These are phyloP conservation scores for Vannuccia rotundouncinata DNA, from an alignment of 2,888 invertebrate species.

Conservation along the genomic window DNA sequence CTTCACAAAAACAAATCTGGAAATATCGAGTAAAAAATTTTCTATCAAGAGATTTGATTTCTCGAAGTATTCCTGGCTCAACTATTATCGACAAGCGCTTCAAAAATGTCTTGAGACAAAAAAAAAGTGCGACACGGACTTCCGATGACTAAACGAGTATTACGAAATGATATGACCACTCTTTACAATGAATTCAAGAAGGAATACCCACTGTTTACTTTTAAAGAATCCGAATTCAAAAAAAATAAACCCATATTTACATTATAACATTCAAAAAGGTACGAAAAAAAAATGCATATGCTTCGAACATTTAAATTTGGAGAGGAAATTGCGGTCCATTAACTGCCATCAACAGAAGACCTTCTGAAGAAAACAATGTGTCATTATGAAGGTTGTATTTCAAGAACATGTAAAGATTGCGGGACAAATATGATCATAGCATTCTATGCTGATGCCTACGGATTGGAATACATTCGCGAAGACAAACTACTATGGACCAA, in stretches of 20 bases:
- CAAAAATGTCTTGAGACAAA: constrained; percentile 7
- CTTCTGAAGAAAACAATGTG: background rate
- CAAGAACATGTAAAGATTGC: background rate
- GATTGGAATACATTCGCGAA: background rate
- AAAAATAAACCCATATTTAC: background rate
- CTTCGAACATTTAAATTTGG: background rate
- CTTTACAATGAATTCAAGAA: constrained; percentile 14
- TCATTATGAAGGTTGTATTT: background rate
- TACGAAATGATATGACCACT: constrained; percentile 8
- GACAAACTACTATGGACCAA: background rate
- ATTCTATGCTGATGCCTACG: background rate
- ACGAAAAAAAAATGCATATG: background rate
- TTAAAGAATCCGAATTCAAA: background rate
- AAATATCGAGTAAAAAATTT: background rate
- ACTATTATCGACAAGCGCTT: constrained; percentile 16
- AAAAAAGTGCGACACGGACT: background rate
- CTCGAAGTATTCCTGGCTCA: constrained; percentile 7
- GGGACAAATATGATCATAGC: background rate
- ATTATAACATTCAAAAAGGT: background rate
- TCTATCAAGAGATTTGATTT: constrained; percentile 4
- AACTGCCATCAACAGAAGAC: background rate
- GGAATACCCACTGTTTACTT: background rate
- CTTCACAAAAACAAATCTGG: background rate
- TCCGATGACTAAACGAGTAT: constrained; percentile 10
- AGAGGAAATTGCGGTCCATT: background rate